A percentile compares a stretch with the other conserved stretches of the same genome.
These are phyloP conservation scores for Albula glossodonta DNA, from an alignment of 2,113 vertebrate species.

Conservation along the genomic window DNA sequence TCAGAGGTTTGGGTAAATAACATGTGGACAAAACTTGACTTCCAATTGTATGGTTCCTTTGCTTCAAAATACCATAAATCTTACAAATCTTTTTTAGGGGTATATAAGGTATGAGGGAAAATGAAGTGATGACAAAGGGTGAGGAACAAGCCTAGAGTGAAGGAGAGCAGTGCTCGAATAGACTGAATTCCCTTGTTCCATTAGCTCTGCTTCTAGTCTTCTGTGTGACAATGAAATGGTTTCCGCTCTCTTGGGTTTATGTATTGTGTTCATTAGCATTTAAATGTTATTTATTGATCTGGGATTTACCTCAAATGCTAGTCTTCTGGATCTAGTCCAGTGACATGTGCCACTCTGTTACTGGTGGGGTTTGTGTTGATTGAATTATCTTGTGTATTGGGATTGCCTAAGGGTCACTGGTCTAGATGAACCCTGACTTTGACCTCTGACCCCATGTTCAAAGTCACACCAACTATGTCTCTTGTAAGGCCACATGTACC, in stretches of 20 bases:
- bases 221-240: not conserved
- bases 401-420: not conserved
- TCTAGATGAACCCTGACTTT: not conserved
- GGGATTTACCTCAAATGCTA: not conserved
- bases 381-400: not conserved
- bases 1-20: not conserved
- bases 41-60: not conserved
- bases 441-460: constrained; percentile 1
- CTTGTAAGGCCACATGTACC: not conserved
- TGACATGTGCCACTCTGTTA: not conserved
- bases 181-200: not conserved
- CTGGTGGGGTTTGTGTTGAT: not conserved
- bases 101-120: not conserved
- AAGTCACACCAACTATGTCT: not conserved
- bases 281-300: not conserved
- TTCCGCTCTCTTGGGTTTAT: not conserved
- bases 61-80: not conserved
- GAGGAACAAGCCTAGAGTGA: not conserved
- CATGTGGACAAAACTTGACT: not conserved
- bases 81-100: too few species aligned
- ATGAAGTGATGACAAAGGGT: not conserved
- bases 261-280: not conserved
- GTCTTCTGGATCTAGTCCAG: not conserved
- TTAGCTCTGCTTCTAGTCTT: not conserved
- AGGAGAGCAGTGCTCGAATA: not conserved